phyloP scores from a whole-genome alignment of 2,797 vertebrate genomes.

The Tokudaia muenninki region DNA sequence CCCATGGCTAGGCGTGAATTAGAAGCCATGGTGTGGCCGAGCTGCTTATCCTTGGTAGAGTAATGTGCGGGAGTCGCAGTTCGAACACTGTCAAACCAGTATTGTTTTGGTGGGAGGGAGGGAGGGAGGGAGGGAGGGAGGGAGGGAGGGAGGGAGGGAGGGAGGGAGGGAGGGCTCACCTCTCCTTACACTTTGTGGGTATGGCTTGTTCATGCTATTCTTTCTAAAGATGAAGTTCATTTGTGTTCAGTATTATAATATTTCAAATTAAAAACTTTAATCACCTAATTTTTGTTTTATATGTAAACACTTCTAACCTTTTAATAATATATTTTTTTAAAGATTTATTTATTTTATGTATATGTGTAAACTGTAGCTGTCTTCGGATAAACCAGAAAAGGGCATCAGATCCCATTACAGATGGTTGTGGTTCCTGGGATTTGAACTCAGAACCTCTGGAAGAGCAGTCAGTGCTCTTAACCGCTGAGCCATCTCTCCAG shows the following conservation, averaged over 20 bases:
- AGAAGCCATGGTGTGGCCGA: not conserved
- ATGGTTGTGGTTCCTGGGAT: too few relatives aligned
- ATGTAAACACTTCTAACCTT: not conserved
- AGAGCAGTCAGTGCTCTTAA: too few relatives aligned
- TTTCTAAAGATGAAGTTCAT: constrained; percentile 46
- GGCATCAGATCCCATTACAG: too few relatives aligned
- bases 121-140: not conserved
- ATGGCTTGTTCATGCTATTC: not conserved
- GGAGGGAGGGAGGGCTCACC: not conserved
- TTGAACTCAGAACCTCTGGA: too few relatives aligned
- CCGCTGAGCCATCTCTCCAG: too few relatives aligned
- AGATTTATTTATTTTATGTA: too few relatives aligned
- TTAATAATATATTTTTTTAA: not conserved
- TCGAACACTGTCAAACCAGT: not conserved
- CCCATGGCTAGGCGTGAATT: not conserved
- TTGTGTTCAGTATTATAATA: constrained; percentile 7
- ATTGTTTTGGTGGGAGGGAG: not conserved
- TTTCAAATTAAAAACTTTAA: not conserved
- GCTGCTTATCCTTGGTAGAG: not conserved
- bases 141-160: too few relatives aligned
- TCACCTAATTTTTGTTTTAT: constrained; percentile 50
- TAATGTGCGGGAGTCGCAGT: not conserved
- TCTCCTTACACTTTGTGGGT: constrained; percentile 18
- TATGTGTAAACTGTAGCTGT: too few relatives aligned
- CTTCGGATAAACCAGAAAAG: too few relatives aligned